Evolutionary conservation across 2,888 invertebrate genomes (phyloP).

Genomic region (Cryptocheilus praepositus): DNA sequence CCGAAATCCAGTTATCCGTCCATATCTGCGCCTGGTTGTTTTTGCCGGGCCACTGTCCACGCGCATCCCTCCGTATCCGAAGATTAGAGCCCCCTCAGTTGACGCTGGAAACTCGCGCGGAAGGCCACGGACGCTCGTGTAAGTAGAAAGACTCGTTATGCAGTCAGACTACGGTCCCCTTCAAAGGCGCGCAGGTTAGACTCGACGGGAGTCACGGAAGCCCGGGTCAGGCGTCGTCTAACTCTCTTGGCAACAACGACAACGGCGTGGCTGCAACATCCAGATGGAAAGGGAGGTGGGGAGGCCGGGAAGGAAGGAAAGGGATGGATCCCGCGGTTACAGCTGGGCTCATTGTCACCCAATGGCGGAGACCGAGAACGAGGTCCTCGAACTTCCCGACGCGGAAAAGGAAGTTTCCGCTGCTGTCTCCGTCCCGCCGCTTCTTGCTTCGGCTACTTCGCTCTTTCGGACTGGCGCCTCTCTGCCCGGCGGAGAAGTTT

Average conservation of each 20-base stretch:
- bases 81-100: no score
- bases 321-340: constrained; percentile 6
- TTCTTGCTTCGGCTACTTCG: no score
- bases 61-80: no score
- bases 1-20: no score
- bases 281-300: no score
- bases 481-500: no score
- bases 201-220: constrained; percentile 38
- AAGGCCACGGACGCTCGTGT: constrained; percentile 29
- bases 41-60: no score
- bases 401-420: constrained; percentile 49
- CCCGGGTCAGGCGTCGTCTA: constrained; percentile 44
- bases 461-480: no score
- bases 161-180: constrained; percentile 52
- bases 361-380: constrained; percentile 25
- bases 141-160: constrained; percentile 63
- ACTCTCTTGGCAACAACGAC: constrained; percentile 26
- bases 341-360: constrained; percentile 48
- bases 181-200: constrained; percentile 52
- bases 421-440: no score
- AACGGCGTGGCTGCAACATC: no score
- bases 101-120: constrained; percentile 17
- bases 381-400: constrained; percentile 41
- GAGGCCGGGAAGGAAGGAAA: no score
- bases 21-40: no score